A percentile compares a stretch with the other conserved stretches of the same genome.
phyloP scores from a whole-genome alignment of 2,888 invertebrate species.

The Idaea biselata region DNA sequence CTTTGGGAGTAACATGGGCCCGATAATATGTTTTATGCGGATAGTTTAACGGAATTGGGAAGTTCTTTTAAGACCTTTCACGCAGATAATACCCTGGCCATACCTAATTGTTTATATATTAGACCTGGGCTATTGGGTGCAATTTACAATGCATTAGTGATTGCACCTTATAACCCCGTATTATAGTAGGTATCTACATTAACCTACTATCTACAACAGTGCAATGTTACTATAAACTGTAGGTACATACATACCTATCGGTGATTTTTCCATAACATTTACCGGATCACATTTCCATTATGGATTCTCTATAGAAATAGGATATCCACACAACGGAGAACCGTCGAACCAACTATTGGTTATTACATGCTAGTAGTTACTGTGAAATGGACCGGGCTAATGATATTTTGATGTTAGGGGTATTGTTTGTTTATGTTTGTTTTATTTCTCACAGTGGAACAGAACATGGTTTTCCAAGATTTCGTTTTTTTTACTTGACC shows the following conservation, averaged over 20 bases:
- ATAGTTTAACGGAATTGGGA: too few species aligned
- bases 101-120: too few species aligned
- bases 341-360: not conserved
- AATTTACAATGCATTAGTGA: too few species aligned
- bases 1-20: too few species aligned
- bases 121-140: too few species aligned
- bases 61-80: too few species aligned
- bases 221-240: too few species aligned
- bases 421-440: not conserved
- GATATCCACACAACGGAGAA: not conserved
- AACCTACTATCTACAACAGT: too few species aligned
- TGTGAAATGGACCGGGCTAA: not conserved
- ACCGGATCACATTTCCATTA: constrained; percentile 6
- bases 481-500: not conserved
- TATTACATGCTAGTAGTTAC: not conserved
- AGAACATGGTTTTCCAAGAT: not conserved
- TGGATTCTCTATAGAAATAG: constrained; percentile 1
- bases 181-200: too few species aligned
- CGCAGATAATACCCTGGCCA: too few species aligned
- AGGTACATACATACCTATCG: not conserved
- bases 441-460: not conserved
- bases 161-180: too few species aligned
- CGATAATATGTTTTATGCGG: too few species aligned
- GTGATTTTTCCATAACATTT: constrained; percentile 13
- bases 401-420: not conserved